Evolutionary conservation across 1,140 invertebrate species (phyloP).

Genomic region (Eurosta solidaginis): DNA sequence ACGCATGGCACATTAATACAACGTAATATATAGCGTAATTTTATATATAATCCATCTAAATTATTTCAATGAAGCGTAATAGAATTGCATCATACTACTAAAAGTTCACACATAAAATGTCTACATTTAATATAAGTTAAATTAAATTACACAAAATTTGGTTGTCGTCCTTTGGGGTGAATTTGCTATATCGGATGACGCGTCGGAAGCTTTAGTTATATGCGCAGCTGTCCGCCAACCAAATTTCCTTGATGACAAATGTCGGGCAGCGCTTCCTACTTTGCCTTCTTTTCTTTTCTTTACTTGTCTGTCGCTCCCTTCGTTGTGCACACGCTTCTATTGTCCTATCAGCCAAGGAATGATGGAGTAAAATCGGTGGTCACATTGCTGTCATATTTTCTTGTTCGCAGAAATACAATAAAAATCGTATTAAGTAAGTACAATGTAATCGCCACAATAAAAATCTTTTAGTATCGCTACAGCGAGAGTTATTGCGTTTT

Average conservation of each 20-base stretch:
- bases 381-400: background rate
- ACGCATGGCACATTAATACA: background rate
- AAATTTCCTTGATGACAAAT: background rate
- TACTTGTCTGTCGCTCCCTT: background rate
- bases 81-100: background rate
- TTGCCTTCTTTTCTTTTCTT: background rate
- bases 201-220: too few relatives aligned
- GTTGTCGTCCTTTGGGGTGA: background rate
- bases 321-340: background rate
- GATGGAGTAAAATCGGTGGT: background rate
- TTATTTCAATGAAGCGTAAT: background rate
- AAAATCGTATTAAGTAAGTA: constrained; percentile 19
- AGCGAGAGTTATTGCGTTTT: background rate
- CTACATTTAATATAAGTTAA: background rate
- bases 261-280: background rate
- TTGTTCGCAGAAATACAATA: constrained; percentile 2
- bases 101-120: background rate
- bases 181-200: too few relatives aligned
- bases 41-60: background rate
- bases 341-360: background rate
- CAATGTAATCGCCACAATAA: background rate
- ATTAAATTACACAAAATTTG: background rate
- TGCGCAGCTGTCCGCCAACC: too few relatives aligned
- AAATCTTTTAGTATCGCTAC: background rate
- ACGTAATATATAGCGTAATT: background rate